phyloP scores from a whole-genome alignment of 2,888 invertebrate species.

The Elmis aenea region DNA sequence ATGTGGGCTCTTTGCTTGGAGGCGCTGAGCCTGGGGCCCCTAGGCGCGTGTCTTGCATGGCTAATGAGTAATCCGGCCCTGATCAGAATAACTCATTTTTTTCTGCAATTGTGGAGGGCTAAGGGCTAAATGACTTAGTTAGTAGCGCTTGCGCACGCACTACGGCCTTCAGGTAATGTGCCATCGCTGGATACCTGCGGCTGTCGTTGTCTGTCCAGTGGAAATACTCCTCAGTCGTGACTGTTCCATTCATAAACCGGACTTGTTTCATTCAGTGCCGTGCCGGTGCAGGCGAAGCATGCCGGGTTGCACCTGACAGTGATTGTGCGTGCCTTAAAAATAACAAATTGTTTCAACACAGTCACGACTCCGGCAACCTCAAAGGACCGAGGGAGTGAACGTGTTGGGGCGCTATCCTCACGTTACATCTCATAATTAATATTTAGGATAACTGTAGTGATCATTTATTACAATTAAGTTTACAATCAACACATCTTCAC shows the following conservation, averaged over 20 bases:
- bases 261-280: constrained; percentile 18
- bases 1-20: too few species aligned
- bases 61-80: too few species aligned
- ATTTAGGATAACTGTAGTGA: too few species aligned
- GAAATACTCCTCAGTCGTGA: constrained; percentile 18
- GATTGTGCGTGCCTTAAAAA: constrained; percentile 10
- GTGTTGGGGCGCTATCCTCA: too few species aligned
- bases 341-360: constrained; percentile 2
- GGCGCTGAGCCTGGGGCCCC: too few species aligned
- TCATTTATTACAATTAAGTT: too few species aligned
- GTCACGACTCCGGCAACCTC: constrained; percentile 4
- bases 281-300: constrained; percentile 11
- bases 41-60: too few species aligned
- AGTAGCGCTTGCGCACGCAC: constrained; percentile 11
- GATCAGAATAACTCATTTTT: too few species aligned
- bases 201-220: constrained; percentile 17
- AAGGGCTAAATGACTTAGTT: not conserved
- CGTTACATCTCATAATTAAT: too few species aligned
- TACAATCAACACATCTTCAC: too few species aligned
- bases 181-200: constrained; percentile 15
- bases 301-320: constrained; percentile 13
- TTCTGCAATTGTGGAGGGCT: too few species aligned
- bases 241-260: constrained; percentile 25
- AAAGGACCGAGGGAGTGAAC: not conserved
- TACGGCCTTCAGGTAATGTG: not conserved